Percentiles rank a stretch among this genome's conserved stretches.
These are phyloP conservation scores for Villa cingulata DNA, from an alignment of 2,888 invertebrate species.

Conservation along the genomic window DNA sequence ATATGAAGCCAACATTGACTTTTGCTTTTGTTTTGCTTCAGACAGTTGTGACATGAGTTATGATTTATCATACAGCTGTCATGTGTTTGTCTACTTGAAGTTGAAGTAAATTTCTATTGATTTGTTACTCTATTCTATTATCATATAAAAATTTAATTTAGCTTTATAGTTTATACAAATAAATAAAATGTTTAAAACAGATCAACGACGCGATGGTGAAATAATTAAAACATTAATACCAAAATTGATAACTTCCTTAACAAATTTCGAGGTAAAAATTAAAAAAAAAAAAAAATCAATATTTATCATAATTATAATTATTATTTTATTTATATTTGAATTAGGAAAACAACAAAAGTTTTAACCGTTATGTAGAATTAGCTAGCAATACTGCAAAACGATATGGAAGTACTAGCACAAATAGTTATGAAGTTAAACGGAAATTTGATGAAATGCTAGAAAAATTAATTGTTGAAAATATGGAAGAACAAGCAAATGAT, in stretches of 20 bases:
- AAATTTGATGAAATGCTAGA: conserved; percentile 35
- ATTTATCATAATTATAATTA: not conserved
- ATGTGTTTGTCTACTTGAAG: too few relatives aligned
- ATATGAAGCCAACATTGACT: too few relatives aligned
- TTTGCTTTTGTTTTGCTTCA: too few relatives aligned
- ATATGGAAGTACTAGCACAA: conserved; percentile 36
- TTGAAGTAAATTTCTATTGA: too few relatives aligned
- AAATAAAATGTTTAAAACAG: too few relatives aligned
- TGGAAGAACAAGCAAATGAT: conserved; percentile 34
- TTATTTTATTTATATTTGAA: conserved; percentile 1
- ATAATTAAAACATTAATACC: conserved; percentile 23
- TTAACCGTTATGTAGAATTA: conserved; percentile 32
- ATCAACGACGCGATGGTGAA: conserved; percentile 16
- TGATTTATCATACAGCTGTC: too few relatives aligned
- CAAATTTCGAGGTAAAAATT: conserved; percentile 21
- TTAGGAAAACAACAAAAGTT: conserved; percentile 33
- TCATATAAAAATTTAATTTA: too few relatives aligned
- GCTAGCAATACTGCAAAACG: conserved; percentile 36
- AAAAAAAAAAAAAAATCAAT: not conserved
- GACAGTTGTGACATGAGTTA: too few relatives aligned
- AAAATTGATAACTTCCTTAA: conserved; percentile 21
- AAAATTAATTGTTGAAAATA: conserved; percentile 38
- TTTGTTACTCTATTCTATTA: too few relatives aligned
- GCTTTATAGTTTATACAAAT: too few relatives aligned
- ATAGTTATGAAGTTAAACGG: conserved; percentile 36